Base-by-base conservation (phyloP, 2,797 vertebrate genomes). In the Apogon talboti region DNA sequence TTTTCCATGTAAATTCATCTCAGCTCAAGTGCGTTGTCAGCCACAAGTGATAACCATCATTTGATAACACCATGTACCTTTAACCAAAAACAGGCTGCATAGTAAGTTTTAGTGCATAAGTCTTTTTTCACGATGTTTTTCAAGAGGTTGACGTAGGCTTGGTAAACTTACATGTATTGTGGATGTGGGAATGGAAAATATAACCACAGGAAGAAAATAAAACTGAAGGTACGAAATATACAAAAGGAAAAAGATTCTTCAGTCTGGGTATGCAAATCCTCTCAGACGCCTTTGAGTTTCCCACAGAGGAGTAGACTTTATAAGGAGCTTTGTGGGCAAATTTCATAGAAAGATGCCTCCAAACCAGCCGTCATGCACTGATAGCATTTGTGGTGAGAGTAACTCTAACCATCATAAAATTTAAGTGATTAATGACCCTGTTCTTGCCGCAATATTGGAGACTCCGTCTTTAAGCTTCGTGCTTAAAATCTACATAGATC, bases 171-270 rank as follows among this genome's bases (percentile, higher is more conserved):
- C 45, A 52, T 35, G 16, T 51, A 48, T 33, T 59, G 59, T 63
- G 42, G 71, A 63, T 78, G 78, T 80, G 68, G 38, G 78, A 85
- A 85, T 82, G 79, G 78, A 78, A 86, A 72, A 79, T 16, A 48
- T 58, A 87, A 82, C 82, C 81, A 83, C 84, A 87, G 82, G 71
- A 85, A 80, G 84, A 75, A 45, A 35, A 35, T 7, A 35, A 79
- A 66, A 63, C 56, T 67, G 15, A 75, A 47, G 66, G 66, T 76
- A 79, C 69, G 51, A 45, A 77, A 37, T 74, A 47, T 54, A 59
- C 7, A 73, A 11, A 57, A 54, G 24, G 47, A 46, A 33, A 72
- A 66, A 66, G 33, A 54, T 44, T 66, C 41, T 72, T 49, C 45
- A 61, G 70, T 45, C 30, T 21, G 50, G 64, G 52, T 7, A 60